Conservation (phyloP, 2,797 vertebrate genomes). For the Hemitrygon akajei region DNA sequence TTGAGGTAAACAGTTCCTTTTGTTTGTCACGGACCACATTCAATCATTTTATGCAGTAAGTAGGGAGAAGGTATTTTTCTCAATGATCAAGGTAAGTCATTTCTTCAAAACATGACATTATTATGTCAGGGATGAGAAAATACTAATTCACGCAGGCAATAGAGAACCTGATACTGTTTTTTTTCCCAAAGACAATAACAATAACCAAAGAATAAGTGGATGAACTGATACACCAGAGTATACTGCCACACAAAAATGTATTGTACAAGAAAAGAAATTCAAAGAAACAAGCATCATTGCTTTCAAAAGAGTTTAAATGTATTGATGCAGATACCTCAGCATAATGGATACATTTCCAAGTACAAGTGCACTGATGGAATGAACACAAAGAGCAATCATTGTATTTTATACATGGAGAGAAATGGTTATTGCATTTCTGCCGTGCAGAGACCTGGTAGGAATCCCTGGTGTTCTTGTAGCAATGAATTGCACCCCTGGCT, state of each 20-base stretch:
- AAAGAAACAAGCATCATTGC: background rate
- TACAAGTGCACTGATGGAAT: too few relatives aligned
- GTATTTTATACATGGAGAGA: too few relatives aligned
- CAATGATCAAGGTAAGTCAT: background rate
- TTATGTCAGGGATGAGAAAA: background rate
- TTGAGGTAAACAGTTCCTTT: background rate
- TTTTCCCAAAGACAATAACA: background rate
- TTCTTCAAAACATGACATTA: background rate
- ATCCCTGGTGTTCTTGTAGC: too few relatives aligned
- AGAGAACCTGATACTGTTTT: background rate
- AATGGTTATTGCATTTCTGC: too few relatives aligned
- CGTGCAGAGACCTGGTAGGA: too few relatives aligned
- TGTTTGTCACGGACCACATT: background rate
- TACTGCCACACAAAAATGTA: background rate
- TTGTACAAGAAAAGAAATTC: background rate
- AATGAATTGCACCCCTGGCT: too few relatives aligned
- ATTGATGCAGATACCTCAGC: background rate
- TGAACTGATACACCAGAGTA: background rate
- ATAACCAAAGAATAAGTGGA: background rate
- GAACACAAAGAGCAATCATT: too few relatives aligned
- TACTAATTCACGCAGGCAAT: background rate
- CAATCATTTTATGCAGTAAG: slow-evolving; percentile 4
- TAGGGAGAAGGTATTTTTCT: background rate
- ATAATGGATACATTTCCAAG: too few relatives aligned
- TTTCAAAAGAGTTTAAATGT: background rate